phyloP scores from a whole-genome alignment of 2,797 vertebrate species.

The Coregonus sp. region DNA sequence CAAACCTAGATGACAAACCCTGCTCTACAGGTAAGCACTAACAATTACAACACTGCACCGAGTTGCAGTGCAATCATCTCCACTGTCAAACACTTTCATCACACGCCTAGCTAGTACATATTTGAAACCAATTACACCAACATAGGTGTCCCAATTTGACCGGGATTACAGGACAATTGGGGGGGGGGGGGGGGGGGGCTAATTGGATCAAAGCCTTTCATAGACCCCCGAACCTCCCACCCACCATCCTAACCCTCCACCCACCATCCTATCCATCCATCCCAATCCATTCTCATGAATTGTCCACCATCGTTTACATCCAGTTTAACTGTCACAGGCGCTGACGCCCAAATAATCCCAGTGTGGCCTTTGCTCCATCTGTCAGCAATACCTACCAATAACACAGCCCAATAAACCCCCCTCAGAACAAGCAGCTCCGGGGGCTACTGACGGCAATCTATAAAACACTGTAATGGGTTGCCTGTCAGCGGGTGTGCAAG shows the following conservation, averaged over 20 bases:
- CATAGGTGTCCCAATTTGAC: background rate
- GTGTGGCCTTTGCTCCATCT: conserved; percentile 72
- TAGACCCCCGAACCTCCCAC: background rate
- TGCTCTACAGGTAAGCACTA: too few species aligned
- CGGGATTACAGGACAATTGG: too few species aligned
- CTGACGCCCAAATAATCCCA: conserved; percentile 34
- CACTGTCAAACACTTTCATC: background rate
- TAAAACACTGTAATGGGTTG: conserved; percentile 81
- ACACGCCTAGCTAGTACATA: background rate
- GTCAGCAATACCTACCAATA: conserved; percentile 74
- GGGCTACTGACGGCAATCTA: conserved; percentile 77
- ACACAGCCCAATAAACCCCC: conserved; percentile 72
- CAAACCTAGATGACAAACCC: too few species aligned
- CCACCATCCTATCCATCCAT: background rate
- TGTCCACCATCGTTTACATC: background rate
- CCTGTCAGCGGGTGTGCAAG: conserved; percentile 76
- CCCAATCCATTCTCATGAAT: background rate
- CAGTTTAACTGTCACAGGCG: conserved; percentile 43
- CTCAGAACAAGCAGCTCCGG: conserved; percentile 75
- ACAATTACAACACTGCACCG: background rate
- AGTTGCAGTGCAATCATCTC: background rate
- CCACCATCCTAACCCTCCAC: too few species aligned
- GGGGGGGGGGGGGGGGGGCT: too few species aligned
- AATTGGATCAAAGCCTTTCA: background rate
- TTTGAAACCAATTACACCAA: background rate